Evolutionary conservation across 2,797 vertebrate species (phyloP).

Genomic region (Dipus sagitta): DNA sequence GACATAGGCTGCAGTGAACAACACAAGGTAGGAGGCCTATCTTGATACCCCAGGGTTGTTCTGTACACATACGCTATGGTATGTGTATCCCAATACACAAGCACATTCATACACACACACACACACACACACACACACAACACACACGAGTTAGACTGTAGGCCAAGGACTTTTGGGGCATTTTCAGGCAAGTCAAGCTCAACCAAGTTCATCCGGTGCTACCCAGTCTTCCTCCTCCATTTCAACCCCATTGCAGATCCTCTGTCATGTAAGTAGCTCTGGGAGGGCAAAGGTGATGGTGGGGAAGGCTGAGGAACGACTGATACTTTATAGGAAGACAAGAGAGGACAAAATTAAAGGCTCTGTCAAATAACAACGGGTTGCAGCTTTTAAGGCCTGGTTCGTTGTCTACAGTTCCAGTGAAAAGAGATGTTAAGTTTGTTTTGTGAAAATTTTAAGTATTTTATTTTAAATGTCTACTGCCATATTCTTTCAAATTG

Average conservation of each 20-base stretch:
- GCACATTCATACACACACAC: too few relatives aligned
- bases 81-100: too few relatives aligned
- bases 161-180: neutral
- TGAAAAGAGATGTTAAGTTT: neutral
- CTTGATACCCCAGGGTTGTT: too few relatives aligned
- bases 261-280: neutral
- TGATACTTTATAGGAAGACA: neutral
- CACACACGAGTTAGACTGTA: neutral
- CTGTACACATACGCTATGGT: too few relatives aligned
- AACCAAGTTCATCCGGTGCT: neutral
- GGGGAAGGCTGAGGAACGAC: neutral
- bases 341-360: neutral
- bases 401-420: neutral
- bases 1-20: too few relatives aligned
- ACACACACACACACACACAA: too few relatives aligned
- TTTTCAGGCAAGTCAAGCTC: neutral
- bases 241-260: neutral
- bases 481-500: neutral
- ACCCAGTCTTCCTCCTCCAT: neutral
- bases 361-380: neutral
- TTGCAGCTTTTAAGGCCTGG: neutral
- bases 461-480: neutral
- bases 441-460: neutral
- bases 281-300: rapidly evolving
- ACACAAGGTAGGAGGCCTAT: too few relatives aligned